Evolutionary conservation across 2,888 invertebrate genomes (phyloP), one percentile per base, ranked within the genome.

Genomic region (Cecidostiba fungosa): DNA sequence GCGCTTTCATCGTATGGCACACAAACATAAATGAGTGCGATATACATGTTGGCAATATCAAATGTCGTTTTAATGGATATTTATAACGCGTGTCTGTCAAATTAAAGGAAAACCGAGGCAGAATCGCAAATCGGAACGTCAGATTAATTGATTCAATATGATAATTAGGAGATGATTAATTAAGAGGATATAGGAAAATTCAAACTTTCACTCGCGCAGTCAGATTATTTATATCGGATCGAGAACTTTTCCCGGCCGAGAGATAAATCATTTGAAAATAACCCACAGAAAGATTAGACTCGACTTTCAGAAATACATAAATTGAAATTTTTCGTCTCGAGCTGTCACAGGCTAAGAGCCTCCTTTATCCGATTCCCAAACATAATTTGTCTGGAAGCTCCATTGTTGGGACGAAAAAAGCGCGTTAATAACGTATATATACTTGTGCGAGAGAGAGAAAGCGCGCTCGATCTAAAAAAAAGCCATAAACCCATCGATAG

Each of bases 401-500:
- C 72, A 43, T 72, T 72, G 72, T 43, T 39, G 39, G 1, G 14
- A 0, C 36, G n/a, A 8, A 12, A 43, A 72, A 43, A 43, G 23
- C 43, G 72, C 72, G 39, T 14, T 23, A 43, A 72, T 23, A 43
- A 23, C 72, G n/a, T 23, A 43, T 43, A 39, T 39, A 10, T 36
- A 23, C 39, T 39, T 26, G 23, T 23, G 39, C n/a, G 70, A 32
- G 26, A 16, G 36, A n/a, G n/a, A 70, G 70, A 32, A 70, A 70
- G 70, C 70, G 19, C 16, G n/a, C 70, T 72, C n/a, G 72, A 43
- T 36, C 72, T 72, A 39, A 43, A 72, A 72, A 72, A 72, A 70
- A 36, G 29, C 3, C 66, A 70, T 36, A 70, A 70, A 29, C 16
- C 29, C 43, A 72, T 23, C 23, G 66, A 66, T 66, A 66, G 10